Conservation (phyloP, 2,113 vertebrate species). For the Penelope pileata region DNA sequence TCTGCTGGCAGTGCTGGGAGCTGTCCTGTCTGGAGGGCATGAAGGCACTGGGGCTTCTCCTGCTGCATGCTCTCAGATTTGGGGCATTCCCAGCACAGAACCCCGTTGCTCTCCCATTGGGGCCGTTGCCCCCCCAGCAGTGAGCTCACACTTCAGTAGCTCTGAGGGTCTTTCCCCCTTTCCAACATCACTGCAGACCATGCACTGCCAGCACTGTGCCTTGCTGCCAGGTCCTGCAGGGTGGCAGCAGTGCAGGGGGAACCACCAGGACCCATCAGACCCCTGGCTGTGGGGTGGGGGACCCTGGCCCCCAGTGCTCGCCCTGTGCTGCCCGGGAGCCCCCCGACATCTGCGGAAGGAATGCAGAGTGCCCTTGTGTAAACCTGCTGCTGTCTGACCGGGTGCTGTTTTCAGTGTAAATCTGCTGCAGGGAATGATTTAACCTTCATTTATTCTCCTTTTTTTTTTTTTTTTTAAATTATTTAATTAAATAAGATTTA, state of each 20-base stretch:
- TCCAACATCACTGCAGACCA: no score
- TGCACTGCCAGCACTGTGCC: no score
- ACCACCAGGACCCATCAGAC: no score
- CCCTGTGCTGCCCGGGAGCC: background rate
- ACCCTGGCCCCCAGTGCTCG: background rate
- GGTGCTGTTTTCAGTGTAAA: slow-evolving; percentile 60
- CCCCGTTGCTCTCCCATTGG: no score
- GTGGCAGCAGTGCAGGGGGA: no score
- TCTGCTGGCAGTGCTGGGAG: background rate
- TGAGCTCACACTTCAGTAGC: no score
- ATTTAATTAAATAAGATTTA: slow-evolving; percentile 83
- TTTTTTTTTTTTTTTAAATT: slow-evolving; percentile 65
- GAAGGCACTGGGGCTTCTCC: background rate
- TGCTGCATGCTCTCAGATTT: background rate
- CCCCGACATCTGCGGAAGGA: background rate
- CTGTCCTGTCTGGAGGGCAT: accelerated
- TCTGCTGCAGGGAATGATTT: slow-evolving; percentile 75
- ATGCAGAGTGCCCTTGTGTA: slow-evolving; percentile 44
- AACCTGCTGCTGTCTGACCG: slow-evolving; percentile 40
- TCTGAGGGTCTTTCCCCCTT: no score
- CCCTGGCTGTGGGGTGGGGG: no score
- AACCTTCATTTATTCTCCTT: slow-evolving; percentile 74
- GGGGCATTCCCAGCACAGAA: background rate
- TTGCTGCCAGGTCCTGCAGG: no score
- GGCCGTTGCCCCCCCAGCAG: no score